A percentile compares a stretch with the other conserved stretches of the same genome.
phyloP scores from a whole-genome alignment of 2,113 vertebrate species.

The Anarrhichthys ocellatus region DNA sequence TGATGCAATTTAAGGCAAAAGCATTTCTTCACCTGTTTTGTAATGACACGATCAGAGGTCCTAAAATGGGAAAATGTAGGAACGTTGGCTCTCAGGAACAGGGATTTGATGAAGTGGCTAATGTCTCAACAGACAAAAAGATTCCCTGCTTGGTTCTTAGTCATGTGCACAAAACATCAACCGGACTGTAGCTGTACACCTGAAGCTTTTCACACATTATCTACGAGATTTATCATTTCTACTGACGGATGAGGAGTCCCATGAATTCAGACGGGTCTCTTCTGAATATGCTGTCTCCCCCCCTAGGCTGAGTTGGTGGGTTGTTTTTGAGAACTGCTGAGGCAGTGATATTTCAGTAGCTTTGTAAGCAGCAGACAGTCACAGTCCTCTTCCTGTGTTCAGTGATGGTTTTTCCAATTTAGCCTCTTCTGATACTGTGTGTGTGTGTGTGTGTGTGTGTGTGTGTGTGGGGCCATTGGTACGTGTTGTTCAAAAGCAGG shows the following conservation, averaged over 20 bases:
- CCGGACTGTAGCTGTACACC: neutral
- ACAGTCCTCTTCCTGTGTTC: neutral
- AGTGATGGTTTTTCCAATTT: neutral
- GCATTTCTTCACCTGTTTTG: neutral
- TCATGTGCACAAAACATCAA: neutral
- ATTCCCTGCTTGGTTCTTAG: neutral
- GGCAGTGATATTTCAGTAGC: slow-evolving; percentile 16
- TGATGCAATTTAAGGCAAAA: neutral
- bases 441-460: too few species aligned
- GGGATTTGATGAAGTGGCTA: neutral
- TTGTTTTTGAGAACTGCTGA: slow-evolving; percentile 35
- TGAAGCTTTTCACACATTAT: neutral
- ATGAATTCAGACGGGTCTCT: slow-evolving; percentile 5
- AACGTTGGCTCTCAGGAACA: neutral
- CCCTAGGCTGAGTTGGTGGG: neutral
- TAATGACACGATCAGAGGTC: neutral
- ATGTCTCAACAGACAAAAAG: neutral
- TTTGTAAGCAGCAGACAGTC: slow-evolving; percentile 8
- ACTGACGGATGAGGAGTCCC: neutral
- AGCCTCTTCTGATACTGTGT: neutral
- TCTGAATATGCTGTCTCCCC: neutral
- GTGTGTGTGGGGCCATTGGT: neutral
- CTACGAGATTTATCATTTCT: neutral
- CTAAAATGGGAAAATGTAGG: neutral
- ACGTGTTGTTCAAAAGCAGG: neutral